Evolutionary conservation across 1,140 invertebrate species (phyloP).

Genomic region (Coptotermes formosanus): DNA sequence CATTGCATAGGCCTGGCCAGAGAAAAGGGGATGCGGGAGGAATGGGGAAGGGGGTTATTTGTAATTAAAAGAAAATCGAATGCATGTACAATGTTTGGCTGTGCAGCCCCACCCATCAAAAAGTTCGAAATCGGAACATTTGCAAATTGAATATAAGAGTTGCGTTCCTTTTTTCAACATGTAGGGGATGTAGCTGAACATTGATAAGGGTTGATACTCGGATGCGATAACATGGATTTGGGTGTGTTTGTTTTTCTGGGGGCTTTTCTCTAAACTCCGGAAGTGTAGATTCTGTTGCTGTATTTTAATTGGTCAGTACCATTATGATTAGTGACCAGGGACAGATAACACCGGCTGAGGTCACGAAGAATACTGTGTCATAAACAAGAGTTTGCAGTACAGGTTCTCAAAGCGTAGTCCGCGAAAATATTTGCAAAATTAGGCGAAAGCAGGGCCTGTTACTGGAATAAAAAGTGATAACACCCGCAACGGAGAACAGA

Average conservation of each 20-base stretch:
- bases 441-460: too few species aligned
- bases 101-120: not conserved
- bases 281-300: not conserved
- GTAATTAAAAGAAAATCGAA: slow-evolving; percentile 18
- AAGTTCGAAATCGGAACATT: slow-evolving; percentile 7
- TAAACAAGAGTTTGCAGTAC: not conserved
- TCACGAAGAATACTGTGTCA: not conserved
- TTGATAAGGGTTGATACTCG: too few species aligned
- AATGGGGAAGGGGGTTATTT: not conserved
- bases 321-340: not conserved
- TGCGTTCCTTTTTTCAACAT: not conserved
- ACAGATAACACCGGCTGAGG: not conserved
- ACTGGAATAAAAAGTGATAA: too few species aligned
- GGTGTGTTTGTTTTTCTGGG: slow-evolving; percentile 9
- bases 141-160: slow-evolving; percentile 1
- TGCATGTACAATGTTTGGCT: not conserved
- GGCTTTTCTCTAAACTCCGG: not conserved
- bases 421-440: not conserved
- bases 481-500: too few species aligned
- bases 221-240: not conserved
- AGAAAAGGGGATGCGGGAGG: not conserved
- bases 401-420: not conserved
- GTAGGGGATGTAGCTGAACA: not conserved
- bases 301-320: not conserved
- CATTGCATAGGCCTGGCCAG: not conserved